Evolutionary conservation across 2,797 vertebrate species (phyloP).

Genomic region (Chromobotia macracanthus): DNA sequence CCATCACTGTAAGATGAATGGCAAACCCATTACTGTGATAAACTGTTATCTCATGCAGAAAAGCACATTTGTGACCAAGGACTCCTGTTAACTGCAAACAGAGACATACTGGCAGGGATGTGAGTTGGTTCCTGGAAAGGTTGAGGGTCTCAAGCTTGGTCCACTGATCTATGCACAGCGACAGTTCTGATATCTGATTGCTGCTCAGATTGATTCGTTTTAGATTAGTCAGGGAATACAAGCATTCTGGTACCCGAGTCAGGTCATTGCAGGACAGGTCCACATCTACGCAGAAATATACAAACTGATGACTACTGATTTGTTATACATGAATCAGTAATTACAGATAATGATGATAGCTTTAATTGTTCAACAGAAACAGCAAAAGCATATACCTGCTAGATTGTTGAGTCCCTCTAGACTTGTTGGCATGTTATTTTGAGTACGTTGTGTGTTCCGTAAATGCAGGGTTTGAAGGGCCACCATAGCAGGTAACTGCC

Average conservation of each 20-base stretch:
- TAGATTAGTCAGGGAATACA: constrained; percentile 90
- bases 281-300: constrained; percentile 74
- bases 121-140: constrained; percentile 94
- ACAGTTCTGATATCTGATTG: constrained; percentile 93
- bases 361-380: background rate
- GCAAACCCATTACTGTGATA: background rate
- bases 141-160: constrained; percentile 94
- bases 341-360: background rate
- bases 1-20: background rate
- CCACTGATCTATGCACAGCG: constrained; percentile 98
- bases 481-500: constrained; percentile 92
- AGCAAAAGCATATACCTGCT: constrained; percentile 74
- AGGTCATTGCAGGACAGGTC: constrained; percentile 94
- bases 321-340: background rate
- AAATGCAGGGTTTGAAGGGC: constrained; percentile 95
- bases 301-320: background rate
- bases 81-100: background rate
- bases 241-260: constrained; percentile 91
- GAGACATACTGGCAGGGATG: constrained; percentile 88
- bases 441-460: constrained; percentile 93
- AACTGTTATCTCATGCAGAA: background rate
- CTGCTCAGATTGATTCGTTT: constrained; percentile 94
- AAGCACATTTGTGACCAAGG: background rate
- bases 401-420: constrained; percentile 88
- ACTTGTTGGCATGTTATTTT: constrained; percentile 96